These are phyloP conservation scores for Tokudaia tokunoshimensis DNA, from an alignment of 2,797 vertebrate genomes.

Conservation along the genomic window DNA sequence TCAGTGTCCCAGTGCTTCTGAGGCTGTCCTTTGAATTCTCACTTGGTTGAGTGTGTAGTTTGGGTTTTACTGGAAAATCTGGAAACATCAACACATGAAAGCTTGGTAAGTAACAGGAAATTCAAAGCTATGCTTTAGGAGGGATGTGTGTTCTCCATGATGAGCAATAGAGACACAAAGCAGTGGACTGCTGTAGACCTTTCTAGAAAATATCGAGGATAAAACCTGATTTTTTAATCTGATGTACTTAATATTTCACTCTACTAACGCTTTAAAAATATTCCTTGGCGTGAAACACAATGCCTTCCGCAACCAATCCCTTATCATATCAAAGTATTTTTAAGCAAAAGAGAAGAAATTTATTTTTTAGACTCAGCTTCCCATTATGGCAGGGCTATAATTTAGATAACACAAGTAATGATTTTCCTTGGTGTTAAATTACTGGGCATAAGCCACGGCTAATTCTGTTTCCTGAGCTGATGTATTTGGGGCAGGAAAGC, in stretches of 20 bases:
- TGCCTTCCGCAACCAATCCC: not conserved
- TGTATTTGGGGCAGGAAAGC: not conserved
- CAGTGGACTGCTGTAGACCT: not conserved
- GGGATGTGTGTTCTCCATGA: not conserved
- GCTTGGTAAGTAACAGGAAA: not conserved
- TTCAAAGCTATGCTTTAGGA: too few species aligned
- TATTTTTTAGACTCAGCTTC: slow-evolving; percentile 1
- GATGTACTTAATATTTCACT: not conserved
- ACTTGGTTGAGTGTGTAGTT: not conserved
- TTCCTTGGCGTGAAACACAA: not conserved
- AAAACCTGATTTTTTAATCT: not conserved
- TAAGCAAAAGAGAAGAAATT: not conserved
- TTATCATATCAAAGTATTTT: slow-evolving; percentile 32
- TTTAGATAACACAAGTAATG: slow-evolving; percentile 51
- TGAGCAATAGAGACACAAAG: not conserved
- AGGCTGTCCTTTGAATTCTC: not conserved
- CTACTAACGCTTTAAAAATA: not conserved
- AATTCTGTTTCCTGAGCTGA: slow-evolving; percentile 15
- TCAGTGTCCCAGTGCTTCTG: not conserved
- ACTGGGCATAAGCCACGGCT: slow-evolving; percentile 24
- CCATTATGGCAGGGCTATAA: slow-evolving; percentile 42
- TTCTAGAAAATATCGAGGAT: not conserved
- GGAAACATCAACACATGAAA: not conserved
- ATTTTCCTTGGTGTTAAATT: slow-evolving; percentile 65
- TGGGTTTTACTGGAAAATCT: not conserved